phyloP scores from a whole-genome alignment of 2,888 invertebrate genomes.

The Lasioglossum vierecki region DNA sequence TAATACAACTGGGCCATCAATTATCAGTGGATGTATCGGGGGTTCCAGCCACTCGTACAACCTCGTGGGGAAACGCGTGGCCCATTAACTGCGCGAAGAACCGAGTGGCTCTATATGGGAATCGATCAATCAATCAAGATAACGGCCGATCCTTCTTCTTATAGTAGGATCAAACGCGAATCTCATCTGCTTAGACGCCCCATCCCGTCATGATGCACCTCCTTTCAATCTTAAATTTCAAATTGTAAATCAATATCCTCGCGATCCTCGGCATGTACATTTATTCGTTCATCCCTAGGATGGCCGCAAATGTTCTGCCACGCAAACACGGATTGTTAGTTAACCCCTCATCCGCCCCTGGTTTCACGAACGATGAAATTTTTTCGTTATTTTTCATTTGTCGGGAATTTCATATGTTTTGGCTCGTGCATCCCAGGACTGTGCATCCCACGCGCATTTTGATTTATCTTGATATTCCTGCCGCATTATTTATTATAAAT shows the following conservation, averaged over 20 bases:
- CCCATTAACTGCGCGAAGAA: constrained; percentile 38
- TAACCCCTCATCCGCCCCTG: no score
- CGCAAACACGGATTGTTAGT: no score
- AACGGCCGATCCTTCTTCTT: constrained; percentile 26
- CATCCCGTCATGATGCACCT: background rate
- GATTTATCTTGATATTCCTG: background rate
- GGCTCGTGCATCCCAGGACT: background rate
- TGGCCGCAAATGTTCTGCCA: background rate
- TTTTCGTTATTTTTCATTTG: no score
- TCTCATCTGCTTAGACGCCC: background rate
- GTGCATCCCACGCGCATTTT: background rate
- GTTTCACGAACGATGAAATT: no score
- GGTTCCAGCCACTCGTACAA: background rate
- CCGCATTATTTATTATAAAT: background rate
- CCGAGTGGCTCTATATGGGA: constrained; percentile 31
- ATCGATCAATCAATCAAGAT: constrained; percentile 60
- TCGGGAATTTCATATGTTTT: no score
- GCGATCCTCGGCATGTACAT: background rate
- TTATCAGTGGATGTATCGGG: constrained; percentile 7
- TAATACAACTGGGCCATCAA: background rate
- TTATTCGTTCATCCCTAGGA: background rate
- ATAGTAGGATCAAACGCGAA: constrained; percentile 25
- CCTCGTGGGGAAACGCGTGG: constrained; percentile 15
- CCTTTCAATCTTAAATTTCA: background rate
- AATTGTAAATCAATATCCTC: background rate